Evolutionary conservation across 1,140 invertebrate genomes (phyloP).

Genomic region (Calliopsis andreniformis): DNA sequence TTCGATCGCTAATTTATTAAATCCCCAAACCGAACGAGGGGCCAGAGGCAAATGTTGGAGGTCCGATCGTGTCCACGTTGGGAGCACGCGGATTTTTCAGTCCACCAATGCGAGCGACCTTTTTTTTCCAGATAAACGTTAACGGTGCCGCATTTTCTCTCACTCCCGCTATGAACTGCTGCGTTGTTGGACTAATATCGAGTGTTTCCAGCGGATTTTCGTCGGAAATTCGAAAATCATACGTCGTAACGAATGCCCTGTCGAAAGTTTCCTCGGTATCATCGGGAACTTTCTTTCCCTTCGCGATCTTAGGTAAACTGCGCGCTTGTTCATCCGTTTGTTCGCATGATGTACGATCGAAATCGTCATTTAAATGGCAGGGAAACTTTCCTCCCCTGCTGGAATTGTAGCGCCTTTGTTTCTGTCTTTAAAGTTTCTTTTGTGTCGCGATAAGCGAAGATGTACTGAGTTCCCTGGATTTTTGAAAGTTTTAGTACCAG

Average conservation of each 20-base stretch:
- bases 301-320: not conserved
- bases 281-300: not conserved
- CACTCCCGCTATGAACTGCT: not conserved
- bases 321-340: not conserved
- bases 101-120: not conserved
- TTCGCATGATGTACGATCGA: not conserved
- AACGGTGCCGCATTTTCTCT: not conserved
- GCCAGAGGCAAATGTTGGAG: not conserved
- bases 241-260: not conserved
- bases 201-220: not conserved
- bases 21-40: not conserved
- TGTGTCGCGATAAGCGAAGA: not conserved
- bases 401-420: not conserved
- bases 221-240: constrained; percentile 15
- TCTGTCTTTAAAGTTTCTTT: not conserved
- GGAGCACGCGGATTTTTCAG: not conserved
- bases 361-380: constrained; percentile 1
- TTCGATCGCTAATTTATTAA: constrained; percentile 20
- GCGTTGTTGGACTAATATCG: not conserved
- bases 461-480: not conserved
- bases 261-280: not conserved
- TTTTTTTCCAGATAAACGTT: not conserved
- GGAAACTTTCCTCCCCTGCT: not conserved
- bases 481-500: not conserved
- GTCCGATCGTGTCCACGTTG: not conserved